A percentile compares a stretch with the other conserved stretches of the same genome.
phyloP scores from a whole-genome alignment of 1,140 invertebrate genomes.

The Scaptodrosophila lebanonensis region DNA sequence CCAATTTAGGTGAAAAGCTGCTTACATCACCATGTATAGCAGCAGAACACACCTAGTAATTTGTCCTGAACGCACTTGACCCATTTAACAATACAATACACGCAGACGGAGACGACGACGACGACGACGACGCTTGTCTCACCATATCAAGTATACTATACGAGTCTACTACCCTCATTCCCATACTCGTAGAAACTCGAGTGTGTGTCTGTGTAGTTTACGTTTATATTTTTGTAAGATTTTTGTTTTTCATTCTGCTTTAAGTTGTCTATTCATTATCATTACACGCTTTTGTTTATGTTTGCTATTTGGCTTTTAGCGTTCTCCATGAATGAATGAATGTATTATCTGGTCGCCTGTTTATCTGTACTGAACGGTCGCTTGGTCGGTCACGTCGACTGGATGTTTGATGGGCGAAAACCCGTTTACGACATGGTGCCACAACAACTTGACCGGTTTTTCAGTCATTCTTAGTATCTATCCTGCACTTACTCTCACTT shows the following conservation, averaged over 20 bases:
- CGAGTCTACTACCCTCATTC: too few species aligned
- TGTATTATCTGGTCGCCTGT: conserved; percentile 3
- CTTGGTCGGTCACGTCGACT: too few species aligned
- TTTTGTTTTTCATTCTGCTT: conserved; percentile 7
- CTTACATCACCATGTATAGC: conserved; percentile 45
- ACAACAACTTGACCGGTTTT: conserved; percentile 53
- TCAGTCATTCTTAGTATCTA: conserved; percentile 21
- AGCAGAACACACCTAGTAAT: conserved; percentile 53
- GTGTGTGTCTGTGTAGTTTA: conserved; percentile 1
- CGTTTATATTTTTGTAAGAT: background rate
- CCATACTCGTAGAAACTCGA: too few species aligned
- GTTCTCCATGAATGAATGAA: conserved; percentile 44
- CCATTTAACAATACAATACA: conserved; percentile 40
- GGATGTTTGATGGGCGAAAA: conserved; percentile 40
- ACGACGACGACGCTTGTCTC: too few species aligned
- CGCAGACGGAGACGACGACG: conserved; percentile 12
- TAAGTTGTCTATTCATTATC: conserved; percentile 46
- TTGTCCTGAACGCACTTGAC: conserved; percentile 68
- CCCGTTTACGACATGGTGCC: conserved; percentile 61
- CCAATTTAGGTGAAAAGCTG: conserved; percentile 25
- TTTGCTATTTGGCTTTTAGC: conserved; percentile 28
- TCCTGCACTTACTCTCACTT: conserved; percentile 59
- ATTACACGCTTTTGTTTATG: conserved; percentile 68
- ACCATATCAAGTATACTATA: too few species aligned
- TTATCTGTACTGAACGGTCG: too few species aligned